Evolutionary conservation across 1,140 invertebrate species (phyloP), one percentile per base, ranked within the genome.

Genomic region (Cotesia vestalis): DNA sequence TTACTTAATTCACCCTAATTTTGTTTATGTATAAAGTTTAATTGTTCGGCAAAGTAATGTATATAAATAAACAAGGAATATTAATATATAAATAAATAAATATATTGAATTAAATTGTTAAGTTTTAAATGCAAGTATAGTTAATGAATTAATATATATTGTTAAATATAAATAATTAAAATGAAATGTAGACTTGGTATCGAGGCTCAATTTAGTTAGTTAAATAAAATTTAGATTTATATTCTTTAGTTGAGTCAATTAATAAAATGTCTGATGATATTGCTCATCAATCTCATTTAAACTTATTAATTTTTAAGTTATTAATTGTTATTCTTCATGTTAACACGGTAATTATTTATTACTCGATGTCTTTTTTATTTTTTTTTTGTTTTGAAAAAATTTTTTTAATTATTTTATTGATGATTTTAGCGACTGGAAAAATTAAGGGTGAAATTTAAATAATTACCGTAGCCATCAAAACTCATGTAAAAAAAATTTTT

Each of bases 151-250:
- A 40, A 27, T 27, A 66, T 60, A 66, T 72, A 66, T 66, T 46
- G 73, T 74, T 68, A 70, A 71, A 64, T 75, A 72, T 75, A 76
- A 27, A 27, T 27, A 27, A 27, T 27, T 78, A 60, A 71, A 73
- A 69, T 77, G 76, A 76, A 77, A 61, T 72, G 69, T 81, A 80
- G 76, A 82, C 77, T 81, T 80, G 64, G 77, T 80, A 80, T 80
- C 78, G 81, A 83, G 82, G 83, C 83, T 84, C 83, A 84, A 84
- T 83, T 80, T 83, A 84, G 80, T 75, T 83, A 83, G 77, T 76
- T 75, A 76, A 81, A 72, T 75, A 55, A 66, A 71, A 70, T 71
- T 74, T 61, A 60, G 12, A 55, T 46, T 46, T 46, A 9, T 46
- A 46, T 46, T 46, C 11, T 46, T 46, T 46, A 46, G 40, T 46